A percentile compares a stretch with the other conserved stretches of the same genome.
Conservation (phyloP, 2,888 invertebrate genomes). For the Meghimatium bilineatum region DNA sequence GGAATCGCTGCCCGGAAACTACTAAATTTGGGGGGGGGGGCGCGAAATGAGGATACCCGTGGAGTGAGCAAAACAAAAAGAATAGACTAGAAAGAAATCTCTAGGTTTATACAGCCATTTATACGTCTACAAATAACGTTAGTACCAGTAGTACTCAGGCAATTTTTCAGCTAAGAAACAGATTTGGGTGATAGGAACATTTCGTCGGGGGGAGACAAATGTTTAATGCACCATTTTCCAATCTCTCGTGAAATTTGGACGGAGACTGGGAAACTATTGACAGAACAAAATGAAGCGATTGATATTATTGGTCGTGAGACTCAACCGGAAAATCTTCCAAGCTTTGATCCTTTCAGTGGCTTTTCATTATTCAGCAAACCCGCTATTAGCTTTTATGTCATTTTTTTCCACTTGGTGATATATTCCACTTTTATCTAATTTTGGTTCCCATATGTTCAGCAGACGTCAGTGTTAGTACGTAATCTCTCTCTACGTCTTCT, state of each 20-base stretch:
- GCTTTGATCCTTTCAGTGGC: background rate
- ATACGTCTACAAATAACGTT: background rate
- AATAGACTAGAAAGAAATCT: background rate
- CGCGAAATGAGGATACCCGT: background rate
- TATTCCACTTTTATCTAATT: no score
- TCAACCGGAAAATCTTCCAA: background rate
- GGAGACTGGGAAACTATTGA: background rate
- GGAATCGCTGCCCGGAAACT: background rate
- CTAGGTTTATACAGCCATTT: background rate
- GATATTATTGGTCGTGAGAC: background rate
- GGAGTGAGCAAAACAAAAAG: background rate
- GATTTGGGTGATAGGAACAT: background rate
- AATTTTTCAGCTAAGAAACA: background rate
- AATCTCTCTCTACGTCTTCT: no score
- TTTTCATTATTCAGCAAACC: background rate
- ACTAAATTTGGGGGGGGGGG: slow-evolving; percentile 24
- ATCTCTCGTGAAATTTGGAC: background rate
- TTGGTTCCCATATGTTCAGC: no score
- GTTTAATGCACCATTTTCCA: background rate
- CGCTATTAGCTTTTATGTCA: background rate
- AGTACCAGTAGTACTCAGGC: background rate
- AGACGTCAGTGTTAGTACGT: no score
- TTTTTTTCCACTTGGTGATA: background rate
- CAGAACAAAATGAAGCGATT: background rate
- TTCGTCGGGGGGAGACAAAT: background rate